Base-by-base conservation (phyloP, 2,888 invertebrate genomes). In the Melitaea athalia region DNA sequence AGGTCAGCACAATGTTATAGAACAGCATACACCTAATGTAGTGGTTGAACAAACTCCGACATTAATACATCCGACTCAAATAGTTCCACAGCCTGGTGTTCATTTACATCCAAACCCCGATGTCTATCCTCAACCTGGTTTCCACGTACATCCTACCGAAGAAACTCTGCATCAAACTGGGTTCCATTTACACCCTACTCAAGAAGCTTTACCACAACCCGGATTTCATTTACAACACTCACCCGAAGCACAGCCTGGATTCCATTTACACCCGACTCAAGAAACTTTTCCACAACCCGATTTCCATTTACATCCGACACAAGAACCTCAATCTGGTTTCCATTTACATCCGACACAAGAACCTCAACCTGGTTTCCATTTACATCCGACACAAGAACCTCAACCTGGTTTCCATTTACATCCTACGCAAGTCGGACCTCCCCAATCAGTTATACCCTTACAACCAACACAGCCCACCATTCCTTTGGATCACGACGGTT, bases 401-500 rank as follows among this genome's bases (percentile, higher is more conserved):
- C 76, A 79, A 63, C 77, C 78, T 7, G 77, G 75, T 15, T 69
- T 81, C 38, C 78, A 77, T 52, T 60, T 81, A 17, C 81, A 84
- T n/a, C 75, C 80, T 12, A 75, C 76, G 11, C 76, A 72, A 55
- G 73, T 74, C 8, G 68, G 67, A 12, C 70, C 78, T 31, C n/a
- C n/a, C n/a, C 82, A 81, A 59, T 60, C 70, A 52, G 72, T 78
- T 0, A 69, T 81, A 6, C 78, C 75, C 24, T 60, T 78, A 7
- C 76, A 76, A 14, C 75, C 79, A 0, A 75, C 76, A 8, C 83
- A 82, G 33, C 75, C 78, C 0, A 68, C 79, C 0, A 74, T 79
- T 12, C 77, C 83, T 1, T 67, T 86, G n/a, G 91, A 91, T 49
- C 85, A 87, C 72, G 83, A 90, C 14, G 92, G 91, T 7, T 92